Conservation (phyloP, 2,113 vertebrate species). For the Progne subis region DNA sequence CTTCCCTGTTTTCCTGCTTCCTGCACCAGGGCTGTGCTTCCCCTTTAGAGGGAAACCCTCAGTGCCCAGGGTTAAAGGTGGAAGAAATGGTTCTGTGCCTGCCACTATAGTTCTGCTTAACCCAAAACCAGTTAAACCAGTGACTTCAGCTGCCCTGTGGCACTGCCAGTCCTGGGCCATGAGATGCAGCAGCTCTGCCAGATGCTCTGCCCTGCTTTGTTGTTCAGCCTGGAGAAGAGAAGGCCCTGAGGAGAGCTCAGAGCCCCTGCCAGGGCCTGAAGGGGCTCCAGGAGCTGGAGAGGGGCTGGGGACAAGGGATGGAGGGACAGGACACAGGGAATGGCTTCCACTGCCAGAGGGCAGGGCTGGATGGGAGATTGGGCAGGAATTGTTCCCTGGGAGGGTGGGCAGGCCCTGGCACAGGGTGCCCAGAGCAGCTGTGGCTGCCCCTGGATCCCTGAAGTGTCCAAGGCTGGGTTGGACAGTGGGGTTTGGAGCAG, state of each 20-base stretch:
- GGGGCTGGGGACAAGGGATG: neutral
- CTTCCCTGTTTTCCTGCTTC: neutral
- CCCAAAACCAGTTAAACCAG: neutral
- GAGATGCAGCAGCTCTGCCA: neutral
- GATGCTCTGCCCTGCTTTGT: neutral
- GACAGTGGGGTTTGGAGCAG: fast-evolving
- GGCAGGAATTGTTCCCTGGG: neutral
- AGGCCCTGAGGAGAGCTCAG: fast-evolving
- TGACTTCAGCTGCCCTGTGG: neutral
- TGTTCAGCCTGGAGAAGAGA: neutral
- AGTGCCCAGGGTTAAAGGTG: neutral
- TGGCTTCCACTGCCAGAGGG: neutral
- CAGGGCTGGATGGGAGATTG: neutral
- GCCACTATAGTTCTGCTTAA: neutral
- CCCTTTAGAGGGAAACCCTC: neutral
- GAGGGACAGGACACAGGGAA: neutral
- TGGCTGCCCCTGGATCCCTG: neutral
- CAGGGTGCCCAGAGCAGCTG: neutral
- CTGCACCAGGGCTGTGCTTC: neutral
- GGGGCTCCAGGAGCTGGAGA: neutral
- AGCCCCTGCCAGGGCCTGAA: fast-evolving
- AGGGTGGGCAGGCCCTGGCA: neutral
- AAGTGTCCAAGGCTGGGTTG: fast-evolving
- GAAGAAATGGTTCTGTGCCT: neutral
- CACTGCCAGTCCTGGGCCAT: neutral